Conservation (phyloP, 2,797 vertebrate genomes). For the Danio jaintianensis region DNA sequence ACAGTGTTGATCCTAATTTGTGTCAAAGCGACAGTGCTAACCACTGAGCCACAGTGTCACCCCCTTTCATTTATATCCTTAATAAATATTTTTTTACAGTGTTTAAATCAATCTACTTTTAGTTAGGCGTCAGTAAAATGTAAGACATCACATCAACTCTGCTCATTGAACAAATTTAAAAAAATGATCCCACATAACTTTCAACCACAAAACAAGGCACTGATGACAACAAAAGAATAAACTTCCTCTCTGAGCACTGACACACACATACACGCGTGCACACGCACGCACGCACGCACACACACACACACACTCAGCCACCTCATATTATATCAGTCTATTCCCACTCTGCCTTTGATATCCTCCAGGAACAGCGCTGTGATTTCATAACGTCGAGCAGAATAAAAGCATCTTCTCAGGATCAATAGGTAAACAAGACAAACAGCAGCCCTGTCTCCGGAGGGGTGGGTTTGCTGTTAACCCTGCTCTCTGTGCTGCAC, state of each 20-base stretch:
- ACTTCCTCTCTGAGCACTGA: neutral
- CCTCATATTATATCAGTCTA: constrained; percentile 22
- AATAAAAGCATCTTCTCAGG: constrained; percentile 22
- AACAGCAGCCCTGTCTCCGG: constrained; percentile 1
- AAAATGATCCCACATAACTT: neutral
- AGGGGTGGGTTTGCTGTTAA: constrained; percentile 20
- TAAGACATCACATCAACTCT: neutral
- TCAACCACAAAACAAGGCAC: neutral
- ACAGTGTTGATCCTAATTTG: neutral
- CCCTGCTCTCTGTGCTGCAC: neutral
- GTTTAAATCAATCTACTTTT: no score
- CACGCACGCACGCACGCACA: constrained; percentile 9
- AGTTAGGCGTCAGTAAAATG: neutral
- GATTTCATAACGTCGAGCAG: constrained; percentile 8
- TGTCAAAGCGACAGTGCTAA: no score
- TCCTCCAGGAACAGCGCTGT: neutral
- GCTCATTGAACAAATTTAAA: neutral
- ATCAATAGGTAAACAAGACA: constrained; percentile 39
- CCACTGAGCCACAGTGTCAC: no score
- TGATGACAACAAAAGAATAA: neutral
- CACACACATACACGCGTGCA: constrained; percentile 9
- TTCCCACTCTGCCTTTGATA: constrained; percentile 25
- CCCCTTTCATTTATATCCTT: no score
- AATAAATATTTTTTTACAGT: no score
- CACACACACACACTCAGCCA: neutral